Percentiles rank a stretch among this genome's conserved stretches.
Evolutionary conservation across 37 sponge, comb jelly and placozoan species (phyloP).

Genomic region (Mnemiopsis leidyi): DNA sequence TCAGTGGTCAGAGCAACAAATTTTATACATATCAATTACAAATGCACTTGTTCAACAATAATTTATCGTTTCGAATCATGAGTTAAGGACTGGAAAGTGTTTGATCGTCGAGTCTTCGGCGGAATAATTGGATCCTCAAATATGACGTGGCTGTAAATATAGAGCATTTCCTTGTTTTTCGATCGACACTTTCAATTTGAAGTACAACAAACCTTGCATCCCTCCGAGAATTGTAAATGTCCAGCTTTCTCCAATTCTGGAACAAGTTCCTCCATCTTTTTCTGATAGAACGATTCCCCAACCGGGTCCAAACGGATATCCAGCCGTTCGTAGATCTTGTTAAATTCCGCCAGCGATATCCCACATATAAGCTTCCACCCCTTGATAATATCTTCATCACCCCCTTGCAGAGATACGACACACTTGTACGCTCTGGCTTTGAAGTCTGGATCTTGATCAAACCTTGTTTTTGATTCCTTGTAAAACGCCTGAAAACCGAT

Average conservation of each 20-base stretch:
- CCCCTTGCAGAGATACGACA: constrained; percentile 87
- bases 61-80: too few relatives aligned
- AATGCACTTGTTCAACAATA: too few relatives aligned
- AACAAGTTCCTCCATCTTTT: constrained; percentile 82
- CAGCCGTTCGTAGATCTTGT: constrained; percentile 78
- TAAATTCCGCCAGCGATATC: constrained; percentile 70
- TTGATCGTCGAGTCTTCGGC: too few relatives aligned
- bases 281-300: constrained; percentile 96
- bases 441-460: constrained; percentile 89
- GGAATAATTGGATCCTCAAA: too few relatives aligned
- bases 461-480: constrained; percentile 82
- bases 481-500: constrained; percentile 8
- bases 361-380: constrained; percentile 96
- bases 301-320: constrained; percentile 71
- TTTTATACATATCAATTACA: too few relatives aligned
- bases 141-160: too few relatives aligned
- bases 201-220: too few relatives aligned
- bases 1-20: too few relatives aligned
- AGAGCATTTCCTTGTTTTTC: too few relatives aligned
- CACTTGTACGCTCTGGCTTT: constrained; percentile 79
- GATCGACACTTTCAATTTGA: too few relatives aligned
- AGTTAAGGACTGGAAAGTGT: too few relatives aligned
- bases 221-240: background rate
- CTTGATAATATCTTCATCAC: constrained; percentile 76
- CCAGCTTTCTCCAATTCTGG: constrained; percentile 76